These are phyloP conservation scores for Scolanthus callimorphus DNA, from an alignment of 92 coral and sea anemone genomes.

Conservation along the genomic window DNA sequence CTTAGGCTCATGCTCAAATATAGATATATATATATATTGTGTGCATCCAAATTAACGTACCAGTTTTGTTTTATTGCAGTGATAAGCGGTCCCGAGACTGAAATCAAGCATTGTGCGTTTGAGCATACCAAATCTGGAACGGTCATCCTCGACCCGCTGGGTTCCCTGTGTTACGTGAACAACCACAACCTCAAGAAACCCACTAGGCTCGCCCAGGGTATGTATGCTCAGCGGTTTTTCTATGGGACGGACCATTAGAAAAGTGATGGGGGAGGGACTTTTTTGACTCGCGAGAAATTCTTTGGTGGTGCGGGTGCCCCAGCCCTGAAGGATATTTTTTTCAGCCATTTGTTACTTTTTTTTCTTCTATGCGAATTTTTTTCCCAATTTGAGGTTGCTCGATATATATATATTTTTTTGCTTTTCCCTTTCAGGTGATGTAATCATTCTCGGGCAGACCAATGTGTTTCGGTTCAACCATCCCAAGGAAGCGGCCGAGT, in stretches of 20 bases:
- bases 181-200: conserved; percentile 71
- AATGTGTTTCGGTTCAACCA: conserved; percentile 94
- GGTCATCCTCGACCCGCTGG: conserved; percentile 79
- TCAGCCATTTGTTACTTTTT: no score
- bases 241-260: no score
- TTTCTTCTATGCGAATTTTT: no score
- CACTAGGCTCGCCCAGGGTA: conserved; percentile 92
- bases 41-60: neutral
- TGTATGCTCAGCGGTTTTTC: no score
- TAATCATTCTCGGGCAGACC: conserved; percentile 85
- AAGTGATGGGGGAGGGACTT: no score
- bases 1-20: no score
- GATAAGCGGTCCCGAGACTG: conserved; percentile 87
- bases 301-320: no score
- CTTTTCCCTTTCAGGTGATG: conserved; percentile 65
- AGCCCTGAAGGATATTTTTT: no score
- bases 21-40: no score
- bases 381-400: no score
- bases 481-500: conserved; percentile 93
- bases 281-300: no score
- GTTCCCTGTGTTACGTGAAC: conserved; percentile 87
- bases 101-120: conserved; percentile 73
- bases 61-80: conserved; percentile 51
- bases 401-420: no score
- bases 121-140: conserved; percentile 65